Evolutionary conservation across 2,113 vertebrate species (phyloP), one percentile per base, ranked within the genome.

Genomic region (Bungarus multicinctus): DNA sequence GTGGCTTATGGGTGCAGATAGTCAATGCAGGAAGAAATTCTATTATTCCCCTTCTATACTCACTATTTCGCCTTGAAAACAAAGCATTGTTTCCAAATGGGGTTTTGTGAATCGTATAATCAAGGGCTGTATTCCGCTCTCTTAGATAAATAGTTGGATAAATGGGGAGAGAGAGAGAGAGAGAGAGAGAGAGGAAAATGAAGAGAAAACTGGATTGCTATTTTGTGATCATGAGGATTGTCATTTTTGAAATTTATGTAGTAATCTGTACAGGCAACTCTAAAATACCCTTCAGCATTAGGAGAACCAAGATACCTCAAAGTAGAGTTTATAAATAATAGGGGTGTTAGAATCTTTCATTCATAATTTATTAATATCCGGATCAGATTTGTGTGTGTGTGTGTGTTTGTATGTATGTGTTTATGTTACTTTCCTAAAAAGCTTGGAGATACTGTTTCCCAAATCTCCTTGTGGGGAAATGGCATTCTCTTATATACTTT

Each of bases 1-100:
- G 92, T 94, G 91, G 92, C 94, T 94, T 89, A 94, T 93, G 91
- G 53, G 50, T 85, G 86, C 90, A 81, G 53, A 93, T 54, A 86
- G 81, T 53, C 92, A 64, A 57, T 53, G 74, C 2, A 50, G 74
- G 55, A 23, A 90, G 23, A 54, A 43, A 64, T 7, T 14, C 91
- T 53, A 87, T 86, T n/a, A 87, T 93, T 54, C 54, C 47, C 1
- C 43, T 87, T 14, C n/a, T 34, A 30, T 64, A 50, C 14, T 47
- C 22, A 23, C 87, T 74, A 18, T 53, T 57, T 20, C 11, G 34
- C 92, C 89, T 92, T 89, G 92, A 89, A 58, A 57, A 58, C 5
- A 30, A 34, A 58, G 39, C 5, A 22, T 58, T 20, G 47, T 43
- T 93, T 87, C 23, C 55, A 87, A 60, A 64, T 30, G 47, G 47